These are phyloP conservation scores for Python bivittatus DNA, from an alignment of 2,113 vertebrate species.

Conservation along the genomic window DNA sequence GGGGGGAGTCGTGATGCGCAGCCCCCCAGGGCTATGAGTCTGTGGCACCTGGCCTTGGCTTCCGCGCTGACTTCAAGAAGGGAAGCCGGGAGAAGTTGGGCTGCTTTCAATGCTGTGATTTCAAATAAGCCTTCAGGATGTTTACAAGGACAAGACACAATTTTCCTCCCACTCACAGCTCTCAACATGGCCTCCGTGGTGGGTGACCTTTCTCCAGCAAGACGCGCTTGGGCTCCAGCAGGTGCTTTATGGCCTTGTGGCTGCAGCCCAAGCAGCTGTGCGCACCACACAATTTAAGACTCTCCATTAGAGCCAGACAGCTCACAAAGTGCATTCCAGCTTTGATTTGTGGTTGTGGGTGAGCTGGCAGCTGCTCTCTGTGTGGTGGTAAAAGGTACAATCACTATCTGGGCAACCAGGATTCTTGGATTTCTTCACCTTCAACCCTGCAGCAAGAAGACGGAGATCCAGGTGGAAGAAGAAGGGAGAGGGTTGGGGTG, in stretches of 20 bases:
- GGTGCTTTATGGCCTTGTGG: neutral
- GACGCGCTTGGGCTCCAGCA: neutral
- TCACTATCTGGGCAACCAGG: neutral
- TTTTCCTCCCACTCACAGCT: neutral
- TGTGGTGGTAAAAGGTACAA: neutral
- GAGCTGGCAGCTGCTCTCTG: neutral
- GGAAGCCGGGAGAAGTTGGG: neutral
- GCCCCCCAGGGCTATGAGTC: neutral
- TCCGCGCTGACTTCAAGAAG: neutral
- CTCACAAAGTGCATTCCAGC: neutral
- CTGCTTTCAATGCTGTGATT: neutral
- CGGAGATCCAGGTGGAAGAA: neutral
- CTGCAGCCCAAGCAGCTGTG: neutral
- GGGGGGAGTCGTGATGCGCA: neutral
- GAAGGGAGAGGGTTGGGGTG: neutral
- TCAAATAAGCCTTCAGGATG: neutral
- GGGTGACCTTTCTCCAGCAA: neutral
- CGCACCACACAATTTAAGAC: neutral
- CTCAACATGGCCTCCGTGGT: neutral
- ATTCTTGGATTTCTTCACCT: too few species aligned
- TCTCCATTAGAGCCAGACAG: neutral
- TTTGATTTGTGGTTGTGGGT: neutral
- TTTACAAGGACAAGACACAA: neutral
- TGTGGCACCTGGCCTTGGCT: neutral
- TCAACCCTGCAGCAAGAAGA: neutral